phyloP scores from a whole-genome alignment of 1,140 invertebrate genomes.

The Adoxophyes honmai region DNA sequence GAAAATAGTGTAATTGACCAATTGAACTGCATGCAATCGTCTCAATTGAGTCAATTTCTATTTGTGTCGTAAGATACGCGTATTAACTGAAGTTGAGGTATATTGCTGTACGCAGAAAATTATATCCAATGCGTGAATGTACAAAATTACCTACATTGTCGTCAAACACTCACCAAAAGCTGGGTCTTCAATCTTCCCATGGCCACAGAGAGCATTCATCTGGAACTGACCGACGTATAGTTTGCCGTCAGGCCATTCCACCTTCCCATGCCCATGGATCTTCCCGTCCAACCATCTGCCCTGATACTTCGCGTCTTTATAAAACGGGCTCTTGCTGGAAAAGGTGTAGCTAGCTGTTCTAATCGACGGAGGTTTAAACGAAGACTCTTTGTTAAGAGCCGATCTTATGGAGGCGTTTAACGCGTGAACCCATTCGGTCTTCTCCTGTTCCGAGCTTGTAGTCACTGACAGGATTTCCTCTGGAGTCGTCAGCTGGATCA shows the following conservation, averaged over 20 bases:
- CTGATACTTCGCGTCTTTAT: conserved; percentile 87
- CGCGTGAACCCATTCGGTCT: conserved; percentile 88
- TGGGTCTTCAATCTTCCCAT: conserved; percentile 83
- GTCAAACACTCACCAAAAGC: conserved; percentile 63
- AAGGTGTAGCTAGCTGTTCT: conserved; percentile 86
- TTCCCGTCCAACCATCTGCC: conserved; percentile 89
- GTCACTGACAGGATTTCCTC: conserved; percentile 86
- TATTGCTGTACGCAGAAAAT: too few species aligned
- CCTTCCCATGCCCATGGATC: conserved; percentile 88
- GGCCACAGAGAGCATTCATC: conserved; percentile 86
- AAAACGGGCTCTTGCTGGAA: conserved; percentile 81
- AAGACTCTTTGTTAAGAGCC: conserved; percentile 74
- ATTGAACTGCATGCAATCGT: too few species aligned
- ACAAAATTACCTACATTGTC: too few species aligned
- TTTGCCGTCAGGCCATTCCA: conserved; percentile 89
- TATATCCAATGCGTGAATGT: too few species aligned
- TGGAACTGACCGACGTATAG: conserved; percentile 88
- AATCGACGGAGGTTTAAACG: conserved; percentile 81
- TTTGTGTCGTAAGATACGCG: too few species aligned
- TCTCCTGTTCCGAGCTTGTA: conserved; percentile 82
- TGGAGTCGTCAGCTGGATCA: conserved; percentile 84
- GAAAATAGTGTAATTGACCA: too few species aligned
- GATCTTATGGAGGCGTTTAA: conserved; percentile 82
- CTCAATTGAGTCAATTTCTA: too few species aligned
- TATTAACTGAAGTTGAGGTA: too few species aligned